A percentile compares a stretch with the other conserved stretches of the same genome.
These are phyloP conservation scores for Lochmaea capreae DNA, from an alignment of 2,888 invertebrate species.

Conservation along the genomic window DNA sequence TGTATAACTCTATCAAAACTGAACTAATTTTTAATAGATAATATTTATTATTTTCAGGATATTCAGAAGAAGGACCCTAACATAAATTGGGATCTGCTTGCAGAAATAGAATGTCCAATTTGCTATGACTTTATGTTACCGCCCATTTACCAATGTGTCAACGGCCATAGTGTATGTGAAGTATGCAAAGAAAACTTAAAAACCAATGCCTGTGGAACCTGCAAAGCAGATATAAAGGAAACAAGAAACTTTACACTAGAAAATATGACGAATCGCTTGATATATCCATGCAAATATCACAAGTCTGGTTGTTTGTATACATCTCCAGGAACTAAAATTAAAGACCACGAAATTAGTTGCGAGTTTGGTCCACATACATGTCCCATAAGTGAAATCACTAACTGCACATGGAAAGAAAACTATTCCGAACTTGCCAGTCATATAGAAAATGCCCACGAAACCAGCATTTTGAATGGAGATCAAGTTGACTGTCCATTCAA, in stretches of 20 bases:
- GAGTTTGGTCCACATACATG: conserved; percentile 48
- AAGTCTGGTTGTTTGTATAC: conserved; percentile 52
- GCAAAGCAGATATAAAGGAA: conserved; percentile 50
- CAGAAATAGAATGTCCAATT: conserved; percentile 59
- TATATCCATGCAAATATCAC: conserved; percentile 58
- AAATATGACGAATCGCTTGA: conserved; percentile 51
- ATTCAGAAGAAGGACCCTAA: conserved; percentile 27
- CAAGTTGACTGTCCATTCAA: conserved; percentile 46
- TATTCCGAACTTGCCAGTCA: conserved; percentile 36
- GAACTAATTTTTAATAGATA: not conserved
- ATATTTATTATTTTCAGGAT: conserved; percentile 14
- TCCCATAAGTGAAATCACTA: conserved; percentile 44
- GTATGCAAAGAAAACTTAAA: conserved; percentile 41
- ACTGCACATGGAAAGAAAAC: conserved; percentile 36
- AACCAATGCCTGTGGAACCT: conserved; percentile 53
- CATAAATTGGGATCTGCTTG: conserved; percentile 45
- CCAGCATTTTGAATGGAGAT: conserved; percentile 51
- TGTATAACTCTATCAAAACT: not conserved
- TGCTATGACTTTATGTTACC: conserved; percentile 60
- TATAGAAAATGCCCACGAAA: conserved; percentile 50
- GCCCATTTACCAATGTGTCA: conserved; percentile 58
- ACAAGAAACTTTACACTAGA: conserved; percentile 58
- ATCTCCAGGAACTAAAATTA: conserved; percentile 45
- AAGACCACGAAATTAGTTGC: conserved; percentile 49
- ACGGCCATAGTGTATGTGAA: conserved; percentile 59